A percentile compares a stretch with the other conserved stretches of the same genome.
These are phyloP conservation scores for Oxytorus armatus DNA, from an alignment of 2,888 invertebrate genomes.

Conservation along the genomic window DNA sequence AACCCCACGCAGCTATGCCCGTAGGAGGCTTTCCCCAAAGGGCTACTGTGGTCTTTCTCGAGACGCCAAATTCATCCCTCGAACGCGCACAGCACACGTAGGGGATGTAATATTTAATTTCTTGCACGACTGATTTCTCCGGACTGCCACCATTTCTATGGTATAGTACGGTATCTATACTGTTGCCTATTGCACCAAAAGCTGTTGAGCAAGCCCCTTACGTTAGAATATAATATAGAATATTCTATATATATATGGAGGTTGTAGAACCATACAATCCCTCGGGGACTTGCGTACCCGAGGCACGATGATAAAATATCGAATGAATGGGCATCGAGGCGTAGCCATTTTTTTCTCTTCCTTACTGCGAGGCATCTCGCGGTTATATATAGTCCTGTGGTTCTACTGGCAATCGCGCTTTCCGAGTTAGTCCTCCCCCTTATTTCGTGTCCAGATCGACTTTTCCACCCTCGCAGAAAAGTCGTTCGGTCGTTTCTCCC, in stretches of 20 bases:
- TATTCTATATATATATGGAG: slow-evolving; percentile 29
- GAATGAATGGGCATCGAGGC: slow-evolving; percentile 70
- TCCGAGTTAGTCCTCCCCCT: not conserved
- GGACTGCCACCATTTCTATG: slow-evolving; percentile 33
- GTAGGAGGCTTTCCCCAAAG: slow-evolving; percentile 48
- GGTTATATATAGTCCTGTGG: slow-evolving; percentile 29
- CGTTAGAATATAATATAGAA: slow-evolving; percentile 23
- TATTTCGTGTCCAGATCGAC: slow-evolving; percentile 35
- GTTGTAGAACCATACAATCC: slow-evolving; percentile 41
- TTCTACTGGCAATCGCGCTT: slow-evolving; percentile 27
- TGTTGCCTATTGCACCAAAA: slow-evolving; percentile 31
- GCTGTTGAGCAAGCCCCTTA: slow-evolving; percentile 26
- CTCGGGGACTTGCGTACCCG: slow-evolving; percentile 49
- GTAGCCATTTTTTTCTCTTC: slow-evolving; percentile 70
- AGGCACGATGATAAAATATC: slow-evolving; percentile 75
- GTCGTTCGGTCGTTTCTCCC: slow-evolving; percentile 48
- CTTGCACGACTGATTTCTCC: slow-evolving; percentile 79
- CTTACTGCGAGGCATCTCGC: slow-evolving; percentile 46
- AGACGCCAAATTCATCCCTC: slow-evolving; percentile 71
- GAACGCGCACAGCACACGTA: slow-evolving; percentile 67
- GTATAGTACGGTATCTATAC: slow-evolving; percentile 25
- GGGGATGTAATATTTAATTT: slow-evolving; percentile 81
- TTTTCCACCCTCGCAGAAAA: slow-evolving; percentile 54
- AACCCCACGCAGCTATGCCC: slow-evolving; percentile 41
- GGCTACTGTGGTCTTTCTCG: slow-evolving; percentile 54